A percentile compares a stretch with the other conserved stretches of the same genome.
These are phyloP conservation scores for Eudorcas thomsonii DNA, from an alignment of 2,113 vertebrate genomes.

Conservation along the genomic window DNA sequence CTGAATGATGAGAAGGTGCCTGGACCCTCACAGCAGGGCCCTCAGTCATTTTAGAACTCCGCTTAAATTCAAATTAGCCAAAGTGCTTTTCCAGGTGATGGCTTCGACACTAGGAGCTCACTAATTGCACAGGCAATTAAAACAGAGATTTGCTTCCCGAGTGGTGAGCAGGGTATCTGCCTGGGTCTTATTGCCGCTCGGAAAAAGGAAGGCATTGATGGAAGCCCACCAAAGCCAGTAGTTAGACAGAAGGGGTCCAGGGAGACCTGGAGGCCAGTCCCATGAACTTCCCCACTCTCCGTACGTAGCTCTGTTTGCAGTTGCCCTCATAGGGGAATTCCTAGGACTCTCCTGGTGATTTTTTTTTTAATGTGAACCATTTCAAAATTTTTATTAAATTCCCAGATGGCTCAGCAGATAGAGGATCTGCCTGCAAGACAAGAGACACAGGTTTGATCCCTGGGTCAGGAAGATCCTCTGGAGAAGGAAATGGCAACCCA, in stretches of 20 bases:
- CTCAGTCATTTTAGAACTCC: conserved; percentile 29
- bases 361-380: background rate
- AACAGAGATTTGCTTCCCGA: conserved; percentile 47
- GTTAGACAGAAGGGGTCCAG: background rate
- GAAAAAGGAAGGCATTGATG: background rate
- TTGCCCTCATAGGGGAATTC: background rate
- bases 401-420: background rate
- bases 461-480: background rate
- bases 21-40: background rate
- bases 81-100: conserved; percentile 74
- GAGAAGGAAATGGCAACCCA: background rate
- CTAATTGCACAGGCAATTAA: conserved; percentile 68
- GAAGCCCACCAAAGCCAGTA: background rate
- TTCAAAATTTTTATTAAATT: background rate
- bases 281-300: background rate
- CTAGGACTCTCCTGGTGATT: background rate
- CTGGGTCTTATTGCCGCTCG: background rate
- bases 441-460: background rate
- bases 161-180: background rate
- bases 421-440: background rate
- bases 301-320: background rate
- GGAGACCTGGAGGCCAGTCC: background rate
- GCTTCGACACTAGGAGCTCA: background rate
- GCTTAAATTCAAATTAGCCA: conserved; percentile 73
- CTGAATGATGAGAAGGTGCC: background rate